A percentile compares a stretch with the other conserved stretches of the same genome.
Conservation (phyloP, 2,888 invertebrate genomes). For the Barypeithes pellucidus region DNA sequence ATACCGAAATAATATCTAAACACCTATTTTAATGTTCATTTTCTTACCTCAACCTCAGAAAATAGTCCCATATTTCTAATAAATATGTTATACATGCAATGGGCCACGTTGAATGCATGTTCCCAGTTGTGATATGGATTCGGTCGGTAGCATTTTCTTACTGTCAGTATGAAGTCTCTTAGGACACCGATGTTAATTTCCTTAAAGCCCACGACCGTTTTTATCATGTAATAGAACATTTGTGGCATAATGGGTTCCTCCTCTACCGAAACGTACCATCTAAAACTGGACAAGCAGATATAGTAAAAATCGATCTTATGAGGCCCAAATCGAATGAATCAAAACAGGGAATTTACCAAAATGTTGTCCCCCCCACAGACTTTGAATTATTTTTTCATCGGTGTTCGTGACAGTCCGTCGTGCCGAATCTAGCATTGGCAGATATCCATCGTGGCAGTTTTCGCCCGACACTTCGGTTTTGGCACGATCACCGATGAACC, state of each 20-base stretch:
- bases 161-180: slow-evolving; percentile 72
- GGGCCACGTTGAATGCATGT: slow-evolving; percentile 77
- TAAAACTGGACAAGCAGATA: slow-evolving; percentile 68
- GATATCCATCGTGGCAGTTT: too few species aligned
- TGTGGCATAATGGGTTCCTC: slow-evolving; percentile 73
- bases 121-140: slow-evolving; percentile 78
- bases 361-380: too few species aligned
- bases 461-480: too few species aligned
- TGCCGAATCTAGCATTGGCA: too few species aligned
- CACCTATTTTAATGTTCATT: too few species aligned
- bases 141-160: slow-evolving; percentile 71
- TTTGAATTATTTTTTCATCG: too few species aligned
- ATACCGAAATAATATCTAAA: too few species aligned
- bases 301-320: too few species aligned
- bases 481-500: too few species aligned
- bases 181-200: slow-evolving; percentile 68
- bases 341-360: too few species aligned
- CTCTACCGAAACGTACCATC: slow-evolving; percentile 74
- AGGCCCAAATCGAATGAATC: too few species aligned
- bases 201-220: slow-evolving; percentile 70
- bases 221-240: slow-evolving; percentile 73
- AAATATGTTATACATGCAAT: slow-evolving; percentile 76
- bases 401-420: too few species aligned
- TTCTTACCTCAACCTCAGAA: slow-evolving; percentile 58
- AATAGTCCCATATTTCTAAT: slow-evolving; percentile 67